Evolutionary conservation across 2,797 vertebrate species (phyloP).

Genomic region (Apogon talboti): DNA sequence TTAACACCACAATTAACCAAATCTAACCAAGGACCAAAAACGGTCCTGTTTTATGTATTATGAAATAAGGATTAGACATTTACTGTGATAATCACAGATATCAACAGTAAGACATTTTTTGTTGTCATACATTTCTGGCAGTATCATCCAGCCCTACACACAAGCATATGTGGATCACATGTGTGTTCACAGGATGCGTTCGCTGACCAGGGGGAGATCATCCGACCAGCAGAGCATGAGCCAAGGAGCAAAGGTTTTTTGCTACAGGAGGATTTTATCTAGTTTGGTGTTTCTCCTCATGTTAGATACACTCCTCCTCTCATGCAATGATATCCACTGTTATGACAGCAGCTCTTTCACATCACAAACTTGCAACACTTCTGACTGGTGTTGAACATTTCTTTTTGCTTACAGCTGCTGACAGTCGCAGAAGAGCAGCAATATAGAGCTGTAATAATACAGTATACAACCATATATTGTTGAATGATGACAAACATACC

Average conservation of each 20-base stretch:
- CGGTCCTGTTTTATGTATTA: too few species aligned
- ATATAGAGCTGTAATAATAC: too few species aligned
- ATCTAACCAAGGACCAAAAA: too few species aligned
- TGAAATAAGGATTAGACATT: too few species aligned
- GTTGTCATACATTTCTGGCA: too few species aligned
- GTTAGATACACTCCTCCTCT: background rate
- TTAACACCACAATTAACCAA: too few species aligned
- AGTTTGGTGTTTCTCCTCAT: background rate
- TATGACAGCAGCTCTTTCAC: conserved; percentile 24
- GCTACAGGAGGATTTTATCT: conserved; percentile 6
- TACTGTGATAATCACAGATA: too few species aligned
- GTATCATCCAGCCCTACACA: too few species aligned
- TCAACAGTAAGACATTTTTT: too few species aligned
- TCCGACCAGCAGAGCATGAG: conserved; percentile 34
- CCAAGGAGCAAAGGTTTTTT: conserved; percentile 9
- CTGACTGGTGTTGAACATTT: conserved; percentile 6
- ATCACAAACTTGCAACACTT: conserved; percentile 9
- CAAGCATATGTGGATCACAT: background rate
- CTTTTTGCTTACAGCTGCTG: background rate
- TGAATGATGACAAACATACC: background rate
- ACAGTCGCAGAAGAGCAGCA: too few species aligned
- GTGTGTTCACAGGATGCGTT: conserved; percentile 7
- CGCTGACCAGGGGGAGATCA: conserved; percentile 4
- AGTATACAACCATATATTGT: too few species aligned
- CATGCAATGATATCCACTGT: conserved; percentile 8